Evolutionary conservation across 2,888 invertebrate species (phyloP), one percentile per base, ranked within the genome.

Genomic region (Mythimna loreyi): DNA sequence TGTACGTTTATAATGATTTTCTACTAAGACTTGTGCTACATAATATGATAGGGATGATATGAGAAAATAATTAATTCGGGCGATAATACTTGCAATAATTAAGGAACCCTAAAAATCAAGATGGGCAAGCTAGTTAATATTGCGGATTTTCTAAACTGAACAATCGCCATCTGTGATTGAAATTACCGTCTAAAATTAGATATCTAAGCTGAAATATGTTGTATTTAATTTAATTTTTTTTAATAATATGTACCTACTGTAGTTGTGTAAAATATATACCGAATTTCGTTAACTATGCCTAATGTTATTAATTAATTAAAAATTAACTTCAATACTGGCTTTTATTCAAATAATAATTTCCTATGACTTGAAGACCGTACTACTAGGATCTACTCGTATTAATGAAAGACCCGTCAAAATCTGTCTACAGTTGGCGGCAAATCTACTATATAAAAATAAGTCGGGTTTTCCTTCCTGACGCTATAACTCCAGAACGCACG

Each of bases 221-320:
- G 60, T 61, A 66, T 59, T 66, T 36, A 53, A 57, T 64, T 58
- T 36, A 11, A 36, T 36, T 33, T 0, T 6, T 19, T 11, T 55
- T 67, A 50, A 50, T 47, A 19, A 30, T 50, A 59, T 11, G 2
- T 43, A 43, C 13, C 36, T 64, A 57, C 50, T 43, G 66, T 66
- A 61, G 52, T 72, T 80, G 45, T 60, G 40, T 69, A 60, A 68
- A 56, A 74, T 71, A 50, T 68, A 59, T 72, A 69, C 58, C 23
- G 66, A 76, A 62, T 64, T 76, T 72, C 52, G 58, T 72, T 81
- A 60, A 50, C 56, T 60, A 69, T 61, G 50, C 57, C 61, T 73
- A 53, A 60, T 61, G 65, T 58, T 69, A 81, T 69, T 50, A 74
- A 59, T 73, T 69, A 25, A 82, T 66, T 79, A 81, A 74, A 79